phyloP scores from a whole-genome alignment of 2,797 vertebrate species.

The Hypotaenidia okinawae region DNA sequence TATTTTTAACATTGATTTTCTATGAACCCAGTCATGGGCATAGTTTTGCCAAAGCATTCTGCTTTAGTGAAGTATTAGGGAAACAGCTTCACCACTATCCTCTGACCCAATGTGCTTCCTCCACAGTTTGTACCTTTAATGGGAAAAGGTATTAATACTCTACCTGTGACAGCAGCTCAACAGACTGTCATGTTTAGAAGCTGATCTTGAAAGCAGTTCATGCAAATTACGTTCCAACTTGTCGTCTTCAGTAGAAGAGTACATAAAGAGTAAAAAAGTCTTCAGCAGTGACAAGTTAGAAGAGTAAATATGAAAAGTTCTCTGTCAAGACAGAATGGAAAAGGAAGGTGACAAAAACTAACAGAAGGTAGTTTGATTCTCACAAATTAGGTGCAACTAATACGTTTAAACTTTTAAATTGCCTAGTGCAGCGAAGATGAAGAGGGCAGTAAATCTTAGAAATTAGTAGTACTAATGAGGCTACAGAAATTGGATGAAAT shows the following conservation, averaged over 20 bases:
- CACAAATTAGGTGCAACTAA: neutral
- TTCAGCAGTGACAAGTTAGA: conserved; percentile 42
- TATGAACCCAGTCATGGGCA: neutral
- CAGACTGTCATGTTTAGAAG: conserved; percentile 66
- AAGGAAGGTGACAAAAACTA: neutral
- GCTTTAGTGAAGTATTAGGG: neutral
- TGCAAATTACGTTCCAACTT: conserved; percentile 46
- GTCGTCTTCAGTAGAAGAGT: neutral
- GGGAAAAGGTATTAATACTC: conserved; percentile 26
- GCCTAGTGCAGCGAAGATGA: neutral
- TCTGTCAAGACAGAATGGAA: neutral
- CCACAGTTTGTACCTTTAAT: conserved; percentile 9
- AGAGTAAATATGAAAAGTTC: neutral
- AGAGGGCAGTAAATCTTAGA: neutral
- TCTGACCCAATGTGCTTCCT: neutral
- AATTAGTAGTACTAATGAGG: neutral
- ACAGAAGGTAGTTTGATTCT: neutral
- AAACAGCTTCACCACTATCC: neutral
- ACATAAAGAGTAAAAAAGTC: neutral
- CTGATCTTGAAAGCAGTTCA: conserved; percentile 45
- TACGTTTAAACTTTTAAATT: neutral
- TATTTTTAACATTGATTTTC: neutral
- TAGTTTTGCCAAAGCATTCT: neutral
- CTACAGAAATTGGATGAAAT: neutral
- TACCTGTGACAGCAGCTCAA: conserved; percentile 41